Evolutionary conservation across 2,113 vertebrate genomes (phyloP).

Genomic region (Chunga burmeisteri): DNA sequence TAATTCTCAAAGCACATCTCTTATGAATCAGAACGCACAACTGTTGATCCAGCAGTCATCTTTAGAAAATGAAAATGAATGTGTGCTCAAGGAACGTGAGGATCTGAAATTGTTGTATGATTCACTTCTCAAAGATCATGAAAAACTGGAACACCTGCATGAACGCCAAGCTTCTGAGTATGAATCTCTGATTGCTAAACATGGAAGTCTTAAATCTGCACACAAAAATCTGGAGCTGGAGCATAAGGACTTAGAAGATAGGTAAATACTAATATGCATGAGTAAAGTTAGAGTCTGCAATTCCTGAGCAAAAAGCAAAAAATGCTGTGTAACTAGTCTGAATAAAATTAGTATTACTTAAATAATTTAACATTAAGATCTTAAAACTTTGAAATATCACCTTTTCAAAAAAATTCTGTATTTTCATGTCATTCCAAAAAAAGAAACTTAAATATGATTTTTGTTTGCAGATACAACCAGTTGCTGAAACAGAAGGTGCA

Average conservation of each 20-base stretch:
- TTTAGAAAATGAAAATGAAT: conserved; percentile 89
- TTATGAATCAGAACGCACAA: conserved; percentile 94
- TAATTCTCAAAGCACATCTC: conserved; percentile 88
- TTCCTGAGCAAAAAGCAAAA: neutral
- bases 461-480: conserved; percentile 86
- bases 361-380: neutral
- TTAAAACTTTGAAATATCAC: neutral
- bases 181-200: conserved; percentile 90
- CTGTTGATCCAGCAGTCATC: conserved; percentile 89
- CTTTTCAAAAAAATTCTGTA: neutral
- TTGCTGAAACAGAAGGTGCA: conserved; percentile 92
- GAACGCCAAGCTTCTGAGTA: conserved; percentile 91
- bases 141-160: conserved; percentile 92
- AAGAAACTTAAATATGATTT: neutral
- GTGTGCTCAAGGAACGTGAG: conserved; percentile 86
- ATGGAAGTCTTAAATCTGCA: conserved; percentile 88
- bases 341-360: neutral
- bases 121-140: conserved; percentile 90
- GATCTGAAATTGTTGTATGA: conserved; percentile 90
- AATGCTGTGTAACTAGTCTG: neutral
- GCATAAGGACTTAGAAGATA: conserved; percentile 93
- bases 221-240: conserved; percentile 94
- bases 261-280: conserved; percentile 68
- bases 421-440: neutral
- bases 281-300: neutral